Base-by-base conservation (phyloP, 2,888 invertebrate species). In the Blera fallax region DNA sequence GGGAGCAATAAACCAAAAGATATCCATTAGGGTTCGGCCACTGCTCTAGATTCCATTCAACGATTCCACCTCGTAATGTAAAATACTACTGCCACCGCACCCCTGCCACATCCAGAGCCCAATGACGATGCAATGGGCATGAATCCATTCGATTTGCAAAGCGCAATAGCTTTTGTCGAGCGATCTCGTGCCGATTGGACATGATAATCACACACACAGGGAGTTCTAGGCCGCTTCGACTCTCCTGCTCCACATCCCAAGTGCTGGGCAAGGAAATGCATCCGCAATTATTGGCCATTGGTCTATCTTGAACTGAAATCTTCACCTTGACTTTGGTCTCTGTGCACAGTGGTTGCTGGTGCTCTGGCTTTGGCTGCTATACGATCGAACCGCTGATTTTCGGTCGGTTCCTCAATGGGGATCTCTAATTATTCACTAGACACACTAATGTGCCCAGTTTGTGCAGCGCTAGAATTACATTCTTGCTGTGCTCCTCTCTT, bases 161-260 rank as follows among this genome's bases (percentile, higher is more conserved):
- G 60, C 62, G 74, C 76, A 81, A 72, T 76, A 77, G 81, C 76
- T 81, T 81, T 85, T 81, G 81, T 81, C 81, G 85, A 81, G 72
- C 77, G 65, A 85, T 85, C 85, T 85, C 67, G 81, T 85, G 81
- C 85, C 85, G 85, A 81, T 85, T 85, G 76, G 81, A 85, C 85
- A 85, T 81, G 85, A 85, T 85, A 85, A 85, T 81, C 85, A 72
- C 60, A 58, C 74, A 81, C 52, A 81, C 52, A 52, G 54, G 18
- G 70, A 50, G 52, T 60, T 78, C 58, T 67, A 45, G 62, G 67
- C 37, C 18, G 77, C 10, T 14, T 14, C 10, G 18, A 24, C 18
- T 37, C 16, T 8, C 11, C 32, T 10, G 6, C 16, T 24, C 29
- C 29, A 14, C 14, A 3, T 27, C 7, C 14, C 3, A n/a, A 16